Percentiles rank a stretch among this genome's conserved stretches.
Evolutionary conservation across 2,888 invertebrate genomes (phyloP).

Genomic region (Phrixothrix hirtus): DNA sequence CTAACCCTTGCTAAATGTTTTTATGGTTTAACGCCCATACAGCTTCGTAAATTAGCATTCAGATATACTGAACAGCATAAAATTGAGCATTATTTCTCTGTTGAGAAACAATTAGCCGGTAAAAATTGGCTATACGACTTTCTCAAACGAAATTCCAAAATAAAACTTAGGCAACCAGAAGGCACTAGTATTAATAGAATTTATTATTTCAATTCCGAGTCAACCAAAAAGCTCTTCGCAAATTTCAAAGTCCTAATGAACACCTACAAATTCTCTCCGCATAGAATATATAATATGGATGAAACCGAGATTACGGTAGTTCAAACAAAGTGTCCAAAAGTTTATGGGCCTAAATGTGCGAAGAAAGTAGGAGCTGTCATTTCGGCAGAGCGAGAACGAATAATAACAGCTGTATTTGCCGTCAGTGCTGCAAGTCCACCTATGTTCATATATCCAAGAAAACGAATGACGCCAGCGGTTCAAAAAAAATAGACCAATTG

Average conservation of each 20-base stretch:
- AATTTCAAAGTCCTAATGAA: not conserved
- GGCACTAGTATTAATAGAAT: no score
- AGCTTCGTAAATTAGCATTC: no score
- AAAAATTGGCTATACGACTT: no score
- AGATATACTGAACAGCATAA: slow-evolving; percentile 26
- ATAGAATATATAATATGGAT: not conserved
- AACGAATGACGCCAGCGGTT: not conserved
- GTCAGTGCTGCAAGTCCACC: not conserved
- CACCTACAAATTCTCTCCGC: not conserved
- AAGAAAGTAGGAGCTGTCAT: not conserved
- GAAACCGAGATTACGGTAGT: not conserved
- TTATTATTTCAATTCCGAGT: no score
- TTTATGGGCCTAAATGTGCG: not conserved
- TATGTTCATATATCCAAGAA: not conserved
- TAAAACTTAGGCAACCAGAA: no score
- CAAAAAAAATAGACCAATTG: no score
- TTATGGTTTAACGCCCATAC: slow-evolving; percentile 25
- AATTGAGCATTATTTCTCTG: no score
- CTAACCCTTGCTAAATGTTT: slow-evolving; percentile 22
- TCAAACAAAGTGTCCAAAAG: not conserved
- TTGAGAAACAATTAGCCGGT: no score
- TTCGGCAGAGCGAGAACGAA: not conserved
- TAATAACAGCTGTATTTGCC: not conserved
- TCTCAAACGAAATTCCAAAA: no score
- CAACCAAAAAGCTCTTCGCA: no score